Base-by-base conservation (phyloP, 2,113 vertebrate genomes). In the Dendropsophus ebraccatus region DNA sequence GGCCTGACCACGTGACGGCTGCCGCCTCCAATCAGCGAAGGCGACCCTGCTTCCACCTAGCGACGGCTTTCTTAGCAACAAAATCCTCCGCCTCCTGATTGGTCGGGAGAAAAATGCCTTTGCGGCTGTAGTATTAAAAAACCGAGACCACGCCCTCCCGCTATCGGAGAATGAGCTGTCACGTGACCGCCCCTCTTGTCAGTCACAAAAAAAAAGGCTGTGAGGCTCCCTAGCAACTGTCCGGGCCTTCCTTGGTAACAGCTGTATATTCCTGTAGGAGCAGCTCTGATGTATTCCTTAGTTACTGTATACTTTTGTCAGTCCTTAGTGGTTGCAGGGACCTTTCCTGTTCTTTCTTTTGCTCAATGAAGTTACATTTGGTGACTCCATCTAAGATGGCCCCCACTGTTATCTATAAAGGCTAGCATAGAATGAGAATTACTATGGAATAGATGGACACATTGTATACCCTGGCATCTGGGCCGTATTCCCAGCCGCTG, bases 31-130 rank as follows among this genome's bases (percentile, higher is more conserved):
- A 86, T 79, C 75, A 52, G 49, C 23, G 62, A 35, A 5, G 35
- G 49, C 19, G 62, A 50, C 17, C 9, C 30, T 13, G 47, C 84
- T 86, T 86, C 84, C 84, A 54, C 72, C 56, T 84, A 25, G 83
- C 83, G 76, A 84, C 83, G 37, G 83, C 83, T 84, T 76, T 54
- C 83, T 23, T 84, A 76, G 83, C 56, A 17, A 76, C 83, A 52
- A 23, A 25, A 12, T 4, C 1, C 25, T 1, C 1, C 74, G 21
- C 58, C 12, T 5, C 10, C 7, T 47, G 83, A 77, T 70, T 78
- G 75, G 74, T 14, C 25, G 16, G 5, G 30, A 65, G 5, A 28
- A 21, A 32, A 41, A n/a, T 41, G 69, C 25, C 19, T 70, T 70
- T 70, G 80, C 65, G 62, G 62, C 62, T 45, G 58, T 81, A 16